Percentiles rank a stretch among this genome's conserved stretches.
Evolutionary conservation across 2,797 vertebrate species (phyloP).

Genomic region (Poecilia gillii): DNA sequence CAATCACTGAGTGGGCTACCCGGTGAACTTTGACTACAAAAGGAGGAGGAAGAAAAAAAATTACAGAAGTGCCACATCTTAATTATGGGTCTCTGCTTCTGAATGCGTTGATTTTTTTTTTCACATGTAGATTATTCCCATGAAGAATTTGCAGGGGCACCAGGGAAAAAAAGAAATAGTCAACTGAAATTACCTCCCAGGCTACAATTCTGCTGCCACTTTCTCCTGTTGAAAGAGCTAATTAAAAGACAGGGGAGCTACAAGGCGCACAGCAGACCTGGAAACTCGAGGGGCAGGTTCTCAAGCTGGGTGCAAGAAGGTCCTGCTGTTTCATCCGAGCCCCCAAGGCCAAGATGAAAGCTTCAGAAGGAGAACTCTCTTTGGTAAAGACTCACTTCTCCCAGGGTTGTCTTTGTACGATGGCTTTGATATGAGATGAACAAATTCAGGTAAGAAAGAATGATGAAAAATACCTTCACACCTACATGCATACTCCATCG

Average conservation of each 20-base stretch:
- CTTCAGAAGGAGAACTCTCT: constrained; percentile 37
- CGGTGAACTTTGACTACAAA: constrained; percentile 49
- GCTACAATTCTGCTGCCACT: constrained; percentile 75
- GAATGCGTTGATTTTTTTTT: constrained; percentile 62
- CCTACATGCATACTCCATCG: background rate
- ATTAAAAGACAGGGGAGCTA: constrained; percentile 71
- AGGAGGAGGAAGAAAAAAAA: constrained; percentile 17
- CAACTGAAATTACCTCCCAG: constrained; percentile 65
- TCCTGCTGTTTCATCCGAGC: constrained; percentile 55
- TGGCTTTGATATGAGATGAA: background rate
- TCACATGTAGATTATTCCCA: constrained; percentile 40
- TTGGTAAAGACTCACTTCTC: constrained; percentile 29
- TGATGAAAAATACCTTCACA: background rate
- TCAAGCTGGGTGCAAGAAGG: constrained; percentile 34
- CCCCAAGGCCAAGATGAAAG: constrained; percentile 40
- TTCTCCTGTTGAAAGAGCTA: constrained; percentile 66
- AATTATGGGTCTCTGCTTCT: constrained; percentile 75
- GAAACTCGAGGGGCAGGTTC: constrained; percentile 41
- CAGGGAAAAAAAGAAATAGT: constrained; percentile 56
- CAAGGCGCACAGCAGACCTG: constrained; percentile 16
- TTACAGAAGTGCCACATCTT: constrained; percentile 67
- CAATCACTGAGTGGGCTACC: constrained; percentile 61
- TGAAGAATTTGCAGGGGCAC: constrained; percentile 44
- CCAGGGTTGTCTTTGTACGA: background rate
- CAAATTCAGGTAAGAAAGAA: background rate